A percentile compares a stretch with the other conserved stretches of the same genome.
Conservation (phyloP, 2,113 vertebrate genomes). For the Mesitornis unicolor region DNA sequence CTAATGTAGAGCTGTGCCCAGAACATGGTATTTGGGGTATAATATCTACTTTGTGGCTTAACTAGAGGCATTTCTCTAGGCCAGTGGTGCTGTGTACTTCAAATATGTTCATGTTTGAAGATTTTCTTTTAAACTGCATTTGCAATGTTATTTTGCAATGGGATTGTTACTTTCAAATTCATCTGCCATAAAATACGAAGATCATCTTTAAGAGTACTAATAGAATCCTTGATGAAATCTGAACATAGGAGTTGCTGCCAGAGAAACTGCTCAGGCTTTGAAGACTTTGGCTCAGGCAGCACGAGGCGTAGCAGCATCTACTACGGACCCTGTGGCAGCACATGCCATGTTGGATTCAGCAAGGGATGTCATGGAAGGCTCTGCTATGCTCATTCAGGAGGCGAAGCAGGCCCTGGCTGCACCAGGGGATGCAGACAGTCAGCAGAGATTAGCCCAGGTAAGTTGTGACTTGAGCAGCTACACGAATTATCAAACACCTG, state of each 20-base stretch:
- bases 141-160: neutral
- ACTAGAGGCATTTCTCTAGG: neutral
- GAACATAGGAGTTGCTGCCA: slow-evolving; percentile 88
- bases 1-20: neutral
- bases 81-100: neutral
- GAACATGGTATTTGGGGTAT: neutral
- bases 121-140: neutral
- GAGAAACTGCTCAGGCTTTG: slow-evolving; percentile 95
- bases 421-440: slow-evolving; percentile 93
- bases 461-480: neutral
- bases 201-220: neutral
- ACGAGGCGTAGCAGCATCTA: slow-evolving; percentile 92
- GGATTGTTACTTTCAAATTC: neutral
- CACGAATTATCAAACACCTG: neutral
- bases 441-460: slow-evolving; percentile 97
- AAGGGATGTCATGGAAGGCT: slow-evolving; percentile 96
- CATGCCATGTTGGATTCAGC: slow-evolving; percentile 95
- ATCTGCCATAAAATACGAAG: neutral
- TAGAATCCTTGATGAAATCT: neutral
- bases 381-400: slow-evolving; percentile 94
- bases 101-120: neutral
- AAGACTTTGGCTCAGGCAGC: slow-evolving; percentile 94
- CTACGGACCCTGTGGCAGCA: slow-evolving; percentile 83
- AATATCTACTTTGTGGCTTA: neutral
- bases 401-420: slow-evolving; percentile 93